Conservation (phyloP, 2,888 invertebrate species). For the Drosophila putrida region DNA sequence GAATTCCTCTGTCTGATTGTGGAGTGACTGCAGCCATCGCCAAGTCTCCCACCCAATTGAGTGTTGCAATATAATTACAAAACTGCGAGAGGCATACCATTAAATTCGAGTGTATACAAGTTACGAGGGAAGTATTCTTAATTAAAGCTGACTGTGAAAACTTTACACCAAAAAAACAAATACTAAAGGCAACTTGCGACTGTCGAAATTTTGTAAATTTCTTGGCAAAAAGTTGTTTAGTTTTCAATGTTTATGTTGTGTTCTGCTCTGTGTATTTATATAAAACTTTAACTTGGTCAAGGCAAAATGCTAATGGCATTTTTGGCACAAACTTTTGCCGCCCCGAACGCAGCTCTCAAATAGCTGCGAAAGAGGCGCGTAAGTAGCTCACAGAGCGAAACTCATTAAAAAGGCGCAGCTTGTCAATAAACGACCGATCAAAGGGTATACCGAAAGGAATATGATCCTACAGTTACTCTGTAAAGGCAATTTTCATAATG, state of each 20-base stretch:
- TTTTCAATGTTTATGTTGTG: slow-evolving; percentile 42
- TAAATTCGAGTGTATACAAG: slow-evolving; percentile 30
- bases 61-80: slow-evolving; percentile 58
- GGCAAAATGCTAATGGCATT: slow-evolving; percentile 64
- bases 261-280: slow-evolving; percentile 31
- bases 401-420: slow-evolving; percentile 48
- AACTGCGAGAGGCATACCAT: slow-evolving; percentile 29
- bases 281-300: slow-evolving; percentile 63
- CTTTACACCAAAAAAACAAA: slow-evolving; percentile 22
- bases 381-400: slow-evolving; percentile 28
- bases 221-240: slow-evolving; percentile 42
- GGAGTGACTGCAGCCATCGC: not conserved
- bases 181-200: slow-evolving; percentile 11
- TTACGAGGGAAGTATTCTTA: slow-evolving; percentile 38
- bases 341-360: slow-evolving; percentile 27
- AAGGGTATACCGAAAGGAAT: not conserved
- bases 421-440: slow-evolving; percentile 39
- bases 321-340: slow-evolving; percentile 43
- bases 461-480: slow-evolving; percentile 16
- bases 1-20: slow-evolving; percentile 52
- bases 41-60: slow-evolving; percentile 13
- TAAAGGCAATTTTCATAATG: not conserved
- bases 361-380: slow-evolving; percentile 25
- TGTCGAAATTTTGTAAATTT: slow-evolving; percentile 36
- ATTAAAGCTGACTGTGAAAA: slow-evolving; percentile 52